These are phyloP conservation scores for Pammene aurita DNA, from an alignment of 2,888 invertebrate genomes.

Conservation along the genomic window DNA sequence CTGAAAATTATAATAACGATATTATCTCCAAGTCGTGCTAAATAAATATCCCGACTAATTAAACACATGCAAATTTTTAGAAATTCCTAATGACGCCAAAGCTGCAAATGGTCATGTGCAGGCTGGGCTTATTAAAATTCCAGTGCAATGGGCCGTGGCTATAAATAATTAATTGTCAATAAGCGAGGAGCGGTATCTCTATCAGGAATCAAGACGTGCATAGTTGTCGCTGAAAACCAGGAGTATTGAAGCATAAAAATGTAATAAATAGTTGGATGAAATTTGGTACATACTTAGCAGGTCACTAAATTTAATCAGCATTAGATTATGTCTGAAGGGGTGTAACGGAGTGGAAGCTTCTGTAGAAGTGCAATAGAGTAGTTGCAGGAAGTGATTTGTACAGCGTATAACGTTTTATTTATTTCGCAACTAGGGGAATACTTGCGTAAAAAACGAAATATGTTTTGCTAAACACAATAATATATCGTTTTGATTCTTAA, in stretches of 20 bases:
- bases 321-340: too few relatives aligned
- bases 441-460: background rate
- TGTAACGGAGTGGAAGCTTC: too few relatives aligned
- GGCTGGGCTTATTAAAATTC: slow-evolving; percentile 46
- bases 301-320: too few relatives aligned
- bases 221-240: slow-evolving; percentile 35
- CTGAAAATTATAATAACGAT: too few relatives aligned
- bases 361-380: too few relatives aligned
- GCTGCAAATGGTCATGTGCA: slow-evolving; percentile 7
- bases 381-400: too few relatives aligned
- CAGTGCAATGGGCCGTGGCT: slow-evolving; percentile 36
- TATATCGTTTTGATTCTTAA: too few relatives aligned
- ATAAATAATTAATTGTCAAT: slow-evolving; percentile 52
- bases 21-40: background rate
- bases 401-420: too few relatives aligned
- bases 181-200: slow-evolving; percentile 46
- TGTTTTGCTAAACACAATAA: too few relatives aligned
- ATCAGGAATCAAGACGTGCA: slow-evolving; percentile 42
- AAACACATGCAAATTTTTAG: slow-evolving; percentile 6
- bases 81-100: slow-evolving; percentile 12
- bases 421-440: background rate
- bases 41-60: background rate
- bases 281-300: too few relatives aligned
- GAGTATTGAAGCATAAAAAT: background rate
- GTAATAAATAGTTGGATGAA: background rate